Evolutionary conservation across 2,113 vertebrate genomes (phyloP).

Genomic region (Hypomesus transpacificus): DNA sequence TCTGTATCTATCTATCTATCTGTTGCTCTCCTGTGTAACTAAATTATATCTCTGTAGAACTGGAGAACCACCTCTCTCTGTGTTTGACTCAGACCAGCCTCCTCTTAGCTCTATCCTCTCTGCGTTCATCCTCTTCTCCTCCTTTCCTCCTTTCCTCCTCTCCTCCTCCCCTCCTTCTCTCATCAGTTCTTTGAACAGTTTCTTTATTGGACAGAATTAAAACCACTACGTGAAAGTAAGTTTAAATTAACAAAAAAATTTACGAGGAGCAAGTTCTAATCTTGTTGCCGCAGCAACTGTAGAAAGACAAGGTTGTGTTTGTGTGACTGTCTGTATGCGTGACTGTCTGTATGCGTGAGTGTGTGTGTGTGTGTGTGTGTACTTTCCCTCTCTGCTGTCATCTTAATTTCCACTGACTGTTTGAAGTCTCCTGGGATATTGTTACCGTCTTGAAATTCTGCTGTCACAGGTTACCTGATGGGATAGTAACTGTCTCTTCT

Average conservation of each 20-base stretch:
- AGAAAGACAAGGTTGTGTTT: conserved; percentile 1
- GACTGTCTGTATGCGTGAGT: neutral
- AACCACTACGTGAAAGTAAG: conserved; percentile 15
- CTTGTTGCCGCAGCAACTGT: neutral
- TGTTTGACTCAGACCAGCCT: neutral
- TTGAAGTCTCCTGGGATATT: too few relatives aligned
- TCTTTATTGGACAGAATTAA: conserved; percentile 1
- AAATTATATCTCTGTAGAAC: too few relatives aligned
- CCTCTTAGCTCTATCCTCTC: neutral
- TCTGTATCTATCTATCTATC: too few relatives aligned
- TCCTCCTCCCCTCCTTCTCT: conserved; percentile 4
- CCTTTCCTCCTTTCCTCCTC: neutral
- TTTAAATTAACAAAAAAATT: conserved; percentile 21
- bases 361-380: neutral
- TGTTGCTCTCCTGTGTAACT: too few relatives aligned
- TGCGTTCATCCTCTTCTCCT: neutral
- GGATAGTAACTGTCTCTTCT: neutral
- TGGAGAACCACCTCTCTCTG: neutral
- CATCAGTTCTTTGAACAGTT: conserved; percentile 1
- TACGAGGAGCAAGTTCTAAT: neutral
- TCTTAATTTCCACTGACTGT: too few relatives aligned
- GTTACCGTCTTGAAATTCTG: too few relatives aligned
- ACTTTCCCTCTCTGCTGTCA: too few relatives aligned
- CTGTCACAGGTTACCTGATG: too few relatives aligned
- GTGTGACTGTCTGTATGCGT: conserved; percentile 4